Conservation (phyloP, 2,113 vertebrate genomes). For the Datnioides undecimradiatus region DNA sequence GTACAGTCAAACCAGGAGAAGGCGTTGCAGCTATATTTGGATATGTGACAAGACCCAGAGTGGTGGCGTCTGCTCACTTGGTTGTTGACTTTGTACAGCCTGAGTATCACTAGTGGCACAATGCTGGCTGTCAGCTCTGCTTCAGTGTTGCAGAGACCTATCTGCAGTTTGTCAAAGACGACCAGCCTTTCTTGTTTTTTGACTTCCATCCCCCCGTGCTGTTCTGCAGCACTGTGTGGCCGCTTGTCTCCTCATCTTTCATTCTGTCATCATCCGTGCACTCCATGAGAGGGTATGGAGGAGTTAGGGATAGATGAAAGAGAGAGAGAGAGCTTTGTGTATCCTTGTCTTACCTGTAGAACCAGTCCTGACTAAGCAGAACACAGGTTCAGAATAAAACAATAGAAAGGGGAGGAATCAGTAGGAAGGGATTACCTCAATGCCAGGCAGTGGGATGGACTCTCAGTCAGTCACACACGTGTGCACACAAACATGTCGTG, state of each 20-base stretch:
- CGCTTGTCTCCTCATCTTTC: not conserved
- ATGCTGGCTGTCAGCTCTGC: slow-evolving; percentile 35
- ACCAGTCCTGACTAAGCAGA: slow-evolving; percentile 62
- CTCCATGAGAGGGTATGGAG: not conserved
- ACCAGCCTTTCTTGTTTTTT: slow-evolving; percentile 11
- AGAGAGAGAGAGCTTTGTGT: slow-evolving; percentile 11
- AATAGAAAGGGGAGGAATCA: slow-evolving; percentile 42
- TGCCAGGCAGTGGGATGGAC: not conserved
- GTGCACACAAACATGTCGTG: not conserved
- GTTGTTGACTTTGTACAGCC: slow-evolving; percentile 32
- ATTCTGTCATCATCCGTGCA: not conserved
- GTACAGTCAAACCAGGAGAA: slow-evolving; percentile 36
- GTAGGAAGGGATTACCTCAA: slow-evolving; percentile 38
- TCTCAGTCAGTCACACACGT: not conserved
- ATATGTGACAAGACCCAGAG: slow-evolving; percentile 48
- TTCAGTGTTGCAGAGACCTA: slow-evolving; percentile 6
- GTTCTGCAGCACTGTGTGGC: not conserved
- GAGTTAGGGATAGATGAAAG: not conserved
- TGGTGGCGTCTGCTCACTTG: slow-evolving; percentile 28
- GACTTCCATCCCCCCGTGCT: not conserved
- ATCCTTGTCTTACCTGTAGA: slow-evolving; percentile 65
- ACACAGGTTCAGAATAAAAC: slow-evolving; percentile 24
- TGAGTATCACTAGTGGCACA: slow-evolving; percentile 29
- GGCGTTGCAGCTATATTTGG: slow-evolving; percentile 56
- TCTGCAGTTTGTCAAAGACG: not conserved